Base-by-base conservation (phyloP, 2,113 vertebrate species). In the Platichthys stellatus region DNA sequence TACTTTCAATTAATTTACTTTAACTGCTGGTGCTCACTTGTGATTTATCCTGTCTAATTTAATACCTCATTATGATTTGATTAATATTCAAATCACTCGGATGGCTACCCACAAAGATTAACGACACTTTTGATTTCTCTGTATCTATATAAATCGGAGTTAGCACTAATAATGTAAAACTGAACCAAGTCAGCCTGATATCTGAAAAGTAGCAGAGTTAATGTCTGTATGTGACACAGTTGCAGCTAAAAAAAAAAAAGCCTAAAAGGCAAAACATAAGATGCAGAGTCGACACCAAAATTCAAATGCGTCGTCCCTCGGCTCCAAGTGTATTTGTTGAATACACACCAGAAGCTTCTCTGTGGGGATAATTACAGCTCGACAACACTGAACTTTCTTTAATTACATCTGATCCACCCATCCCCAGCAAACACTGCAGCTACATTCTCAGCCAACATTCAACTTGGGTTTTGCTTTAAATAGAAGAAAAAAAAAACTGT, bases 341-440 rank as follows among this genome's bases (percentile, higher is more conserved):
- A 21, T 21, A 71, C 70, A 77, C 73, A 82, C 61, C 59, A 64
- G 49, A 62, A 15, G 35, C 35, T 69, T n/a, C 71, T 75, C 20
- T 43, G 72, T 69, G 60, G 75, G 72, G 38, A 49, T 43, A 28
- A 49, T 45, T 74, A 78, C 51, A 23, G 51, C 56, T 72, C n/a
- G 64, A 61, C 57, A 75, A 80, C 70, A 72, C 66, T 38, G 13
- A 75, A 73, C 61, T 70, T 51, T 60, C 62, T 74, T 47, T 71
- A 80, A 83, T 85, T 78, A 81, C 53, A 80, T 38, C 63, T 77
- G 35, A 77, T 80, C 75, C 72, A 51, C 17, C 20, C 24, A 4
- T 72, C 35, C 56, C 47, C 21, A 43, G 62, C 57, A 79, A 79
- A 76, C 51, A 71, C 56, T 24, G 35, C 3, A 38, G 56, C 5